Base-by-base conservation (phyloP, 2,797 vertebrate species). In the Gallirallus australis region DNA sequence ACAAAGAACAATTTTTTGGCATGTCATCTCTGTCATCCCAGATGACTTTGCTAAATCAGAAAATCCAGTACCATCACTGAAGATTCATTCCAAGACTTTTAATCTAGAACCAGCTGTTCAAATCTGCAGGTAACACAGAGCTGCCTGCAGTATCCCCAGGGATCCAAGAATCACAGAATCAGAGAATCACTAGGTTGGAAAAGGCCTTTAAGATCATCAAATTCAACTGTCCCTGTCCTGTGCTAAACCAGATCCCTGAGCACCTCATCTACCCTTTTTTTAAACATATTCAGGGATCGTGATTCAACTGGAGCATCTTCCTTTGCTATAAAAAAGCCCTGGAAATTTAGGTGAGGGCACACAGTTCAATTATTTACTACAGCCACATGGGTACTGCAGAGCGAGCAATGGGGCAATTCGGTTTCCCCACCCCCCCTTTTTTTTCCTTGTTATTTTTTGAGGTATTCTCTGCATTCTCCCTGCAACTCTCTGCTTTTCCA, bases 351-450 rank as follows among this genome's bases (percentile, higher is more conserved):
- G 9, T n/a, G 39, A 65, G 21, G 24, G 15, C 33, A 50, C 39
- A 56, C 1, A 66, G 20, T 42, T 35, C 30, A 69, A 28, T 48
- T 50, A 60, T 33, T 6, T 53, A 13, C 20, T 48, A 4, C 30
- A 75, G 50, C 27, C 47, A 75, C 40, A 35, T 23, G 81, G 60
- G 27, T 7, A 39, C 31, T 8, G 10, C 17, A 91, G 12, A 47
- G 24, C 1, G 2, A 88, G 27, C 17, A 68, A 50, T 0, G 4
- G 6, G 45, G 61, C 15, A 52, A 18, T 13, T 31, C 0, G 15
- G 24, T 35, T 18, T 8, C 11, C 15, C n/a, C n/a, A n/a, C 33
- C 25, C 27, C 25, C 1, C 17, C 21, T 17, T 19, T 30, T 5
- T 25, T 7, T 21, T 14, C 27, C 20, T 64, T 30, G 19, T 12